Percentiles rank a stretch among this genome's conserved stretches.
These are phyloP conservation scores for Salvelinus sp. DNA, from an alignment of 2,113 vertebrate genomes.

Conservation along the genomic window DNA sequence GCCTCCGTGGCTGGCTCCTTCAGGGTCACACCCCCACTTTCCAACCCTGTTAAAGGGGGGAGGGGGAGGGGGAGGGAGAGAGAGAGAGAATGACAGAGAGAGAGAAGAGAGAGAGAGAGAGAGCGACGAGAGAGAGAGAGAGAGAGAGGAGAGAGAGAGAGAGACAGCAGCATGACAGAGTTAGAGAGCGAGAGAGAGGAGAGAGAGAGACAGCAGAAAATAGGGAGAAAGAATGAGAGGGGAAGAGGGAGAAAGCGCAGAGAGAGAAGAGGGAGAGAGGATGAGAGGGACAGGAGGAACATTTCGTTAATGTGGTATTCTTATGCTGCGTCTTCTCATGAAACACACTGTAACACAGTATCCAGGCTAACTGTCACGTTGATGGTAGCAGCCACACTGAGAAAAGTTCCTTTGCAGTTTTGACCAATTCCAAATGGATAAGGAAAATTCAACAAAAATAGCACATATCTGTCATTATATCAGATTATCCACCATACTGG, in stretches of 20 bases:
- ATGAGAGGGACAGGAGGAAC: slow-evolving; percentile 38
- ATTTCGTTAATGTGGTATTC: slow-evolving; percentile 55
- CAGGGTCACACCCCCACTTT: slow-evolving; percentile 85
- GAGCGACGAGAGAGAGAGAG: neutral
- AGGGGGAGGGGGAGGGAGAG: slow-evolving; percentile 2
- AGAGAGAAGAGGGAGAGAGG: neutral
- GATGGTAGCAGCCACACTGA: slow-evolving; percentile 14
- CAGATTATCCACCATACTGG: no score
- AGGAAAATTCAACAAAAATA: neutral
- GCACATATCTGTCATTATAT: no score
- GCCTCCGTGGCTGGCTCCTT: slow-evolving; percentile 81
- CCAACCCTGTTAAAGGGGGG: slow-evolving; percentile 81
- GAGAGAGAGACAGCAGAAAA: slow-evolving; percentile 3
- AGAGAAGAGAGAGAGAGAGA: neutral
- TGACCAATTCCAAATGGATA: neutral
- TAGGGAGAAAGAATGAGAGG: neutral
- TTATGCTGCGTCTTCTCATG: slow-evolving; percentile 20
- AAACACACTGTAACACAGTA: slow-evolving; percentile 5
- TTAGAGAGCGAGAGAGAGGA: slow-evolving; percentile 15
- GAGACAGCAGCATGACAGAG: neutral
- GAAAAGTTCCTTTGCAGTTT: neutral
- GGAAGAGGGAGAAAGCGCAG: neutral
- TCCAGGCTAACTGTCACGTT: slow-evolving; percentile 10
- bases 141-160: slow-evolving; percentile 3
- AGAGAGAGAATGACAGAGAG: neutral